Evolutionary conservation across 2,888 invertebrate genomes (phyloP).

Genomic region (Eumerus sabulonum): DNA sequence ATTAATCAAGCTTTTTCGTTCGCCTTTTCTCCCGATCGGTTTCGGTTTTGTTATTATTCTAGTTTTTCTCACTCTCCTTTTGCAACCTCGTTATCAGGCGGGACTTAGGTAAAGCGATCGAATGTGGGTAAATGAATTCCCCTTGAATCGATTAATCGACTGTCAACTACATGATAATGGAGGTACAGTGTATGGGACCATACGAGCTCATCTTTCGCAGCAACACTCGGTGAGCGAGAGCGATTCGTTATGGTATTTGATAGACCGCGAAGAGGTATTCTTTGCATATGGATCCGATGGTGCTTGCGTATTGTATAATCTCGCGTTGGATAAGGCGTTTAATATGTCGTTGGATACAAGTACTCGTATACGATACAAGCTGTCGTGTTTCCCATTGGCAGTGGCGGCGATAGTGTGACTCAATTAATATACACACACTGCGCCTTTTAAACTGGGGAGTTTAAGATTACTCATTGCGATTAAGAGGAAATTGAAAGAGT

Average conservation of each 20-base stretch:
- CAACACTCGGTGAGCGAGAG: no score
- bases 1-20: conserved; percentile 40
- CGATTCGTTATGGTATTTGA: conserved; percentile 8
- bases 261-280: conserved; percentile 14
- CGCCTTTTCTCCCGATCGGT: no score
- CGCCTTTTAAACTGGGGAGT: conserved; percentile 27
- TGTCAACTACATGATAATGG: conserved; percentile 30
- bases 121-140: conserved; percentile 26
- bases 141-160: conserved; percentile 20
- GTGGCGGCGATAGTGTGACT: conserved; percentile 44
- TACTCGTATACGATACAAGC: no score
- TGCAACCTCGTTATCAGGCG: conserved; percentile 40
- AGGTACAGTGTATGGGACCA: conserved; percentile 7
- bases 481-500: conserved; percentile 47
- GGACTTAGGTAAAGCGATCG: conserved; percentile 6
- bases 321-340: background rate
- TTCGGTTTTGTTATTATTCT: no score
- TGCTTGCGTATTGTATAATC: background rate
- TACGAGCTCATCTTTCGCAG: background rate
- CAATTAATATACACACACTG: conserved; percentile 47
- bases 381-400: conserved; percentile 28
- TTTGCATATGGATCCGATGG: conserved; percentile 9
- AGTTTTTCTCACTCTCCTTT: background rate
- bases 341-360: conserved; percentile 11
- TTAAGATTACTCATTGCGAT: conserved; percentile 52